A percentile compares a stretch with the other conserved stretches of the same genome.
Conservation (phyloP, 2,113 vertebrate genomes). For the Monarcha castaneiventris region DNA sequence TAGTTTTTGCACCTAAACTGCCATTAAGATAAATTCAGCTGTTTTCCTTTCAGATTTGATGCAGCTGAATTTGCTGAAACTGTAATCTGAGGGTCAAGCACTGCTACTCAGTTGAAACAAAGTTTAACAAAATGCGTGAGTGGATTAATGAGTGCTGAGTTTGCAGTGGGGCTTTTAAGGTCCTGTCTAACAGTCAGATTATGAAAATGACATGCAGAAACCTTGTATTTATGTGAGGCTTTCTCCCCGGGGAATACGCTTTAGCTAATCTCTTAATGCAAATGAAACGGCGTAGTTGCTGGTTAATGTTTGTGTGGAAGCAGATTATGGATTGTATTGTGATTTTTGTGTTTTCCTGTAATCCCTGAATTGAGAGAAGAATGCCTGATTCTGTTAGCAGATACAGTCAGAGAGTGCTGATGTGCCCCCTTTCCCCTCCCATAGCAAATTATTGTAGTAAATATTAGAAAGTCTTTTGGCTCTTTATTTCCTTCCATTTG, state of each 20-base stretch:
- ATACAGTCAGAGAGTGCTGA: neutral
- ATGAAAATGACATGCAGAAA: neutral
- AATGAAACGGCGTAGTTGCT: neutral
- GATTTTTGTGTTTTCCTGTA: neutral
- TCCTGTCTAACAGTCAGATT: neutral
- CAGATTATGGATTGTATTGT: neutral
- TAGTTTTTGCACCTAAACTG: neutral
- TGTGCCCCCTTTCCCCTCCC: too few species aligned
- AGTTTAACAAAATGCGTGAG: neutral
- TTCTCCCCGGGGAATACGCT: neutral
- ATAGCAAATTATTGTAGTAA: neutral
- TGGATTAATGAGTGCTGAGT: neutral
- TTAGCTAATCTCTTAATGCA: neutral
- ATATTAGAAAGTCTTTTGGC: neutral
- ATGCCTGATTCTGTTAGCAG: neutral
- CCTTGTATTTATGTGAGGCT: neutral
- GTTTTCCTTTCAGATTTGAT: neutral
- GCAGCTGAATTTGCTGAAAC: neutral
- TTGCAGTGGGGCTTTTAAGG: neutral
- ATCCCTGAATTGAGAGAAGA: neutral
- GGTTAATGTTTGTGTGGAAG: neutral
- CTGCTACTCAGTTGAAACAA: neutral
- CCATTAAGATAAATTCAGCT: neutral
- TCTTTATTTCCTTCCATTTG: neutral
- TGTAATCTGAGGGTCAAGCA: neutral